phyloP scores from a whole-genome alignment of 2,113 vertebrate species.

The Sorex araneus region DNA sequence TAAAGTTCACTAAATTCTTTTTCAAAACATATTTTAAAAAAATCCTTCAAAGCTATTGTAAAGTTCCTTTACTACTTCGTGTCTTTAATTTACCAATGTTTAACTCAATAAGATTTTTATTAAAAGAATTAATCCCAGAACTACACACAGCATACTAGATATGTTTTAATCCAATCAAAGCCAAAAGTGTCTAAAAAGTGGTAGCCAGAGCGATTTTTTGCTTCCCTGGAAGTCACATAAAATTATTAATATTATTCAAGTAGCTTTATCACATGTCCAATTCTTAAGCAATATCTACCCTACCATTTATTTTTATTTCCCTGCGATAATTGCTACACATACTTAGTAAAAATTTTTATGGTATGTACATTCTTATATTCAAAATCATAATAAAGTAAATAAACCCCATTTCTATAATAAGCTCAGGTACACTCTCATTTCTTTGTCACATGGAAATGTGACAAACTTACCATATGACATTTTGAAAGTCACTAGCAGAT shows the following conservation, averaged over 20 bases:
- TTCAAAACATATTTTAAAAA: neutral
- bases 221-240: neutral
- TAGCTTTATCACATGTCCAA: neutral
- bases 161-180: neutral
- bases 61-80: neutral
- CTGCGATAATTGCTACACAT: neutral
- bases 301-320: slow-evolving; percentile 1
- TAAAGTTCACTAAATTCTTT: neutral
- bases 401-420: slow-evolving; percentile 50
- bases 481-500: slow-evolving; percentile 32
- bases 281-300: neutral
- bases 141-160: neutral
- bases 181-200: neutral
- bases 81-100: neutral
- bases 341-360: slow-evolving; percentile 20
- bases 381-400: slow-evolving; percentile 47
- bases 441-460: slow-evolving; percentile 23
- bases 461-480: neutral
- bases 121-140: neutral
- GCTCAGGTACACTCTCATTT: slow-evolving; percentile 56
- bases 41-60: neutral
- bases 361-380: neutral
- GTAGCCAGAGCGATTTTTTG: neutral
- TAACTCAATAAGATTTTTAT: neutral
- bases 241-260: neutral